Evolutionary conservation across 2,888 invertebrate genomes (phyloP).

Genomic region (Synergus laeviventris): DNA sequence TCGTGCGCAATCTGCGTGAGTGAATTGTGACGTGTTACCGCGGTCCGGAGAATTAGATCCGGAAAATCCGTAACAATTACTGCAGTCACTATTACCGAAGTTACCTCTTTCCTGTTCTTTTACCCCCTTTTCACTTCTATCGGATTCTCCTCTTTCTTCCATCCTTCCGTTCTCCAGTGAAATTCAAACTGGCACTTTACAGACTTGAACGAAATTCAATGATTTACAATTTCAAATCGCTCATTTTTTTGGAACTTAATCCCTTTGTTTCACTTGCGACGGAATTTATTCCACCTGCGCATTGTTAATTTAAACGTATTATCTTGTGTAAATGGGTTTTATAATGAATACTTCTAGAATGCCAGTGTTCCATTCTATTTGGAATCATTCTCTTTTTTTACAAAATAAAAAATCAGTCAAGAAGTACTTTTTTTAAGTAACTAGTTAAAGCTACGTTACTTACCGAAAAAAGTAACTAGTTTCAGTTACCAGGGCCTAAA

Average conservation of each 20-base stretch:
- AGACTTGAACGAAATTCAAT: slow-evolving; percentile 22
- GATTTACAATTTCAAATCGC: slow-evolving; percentile 29
- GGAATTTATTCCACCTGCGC: slow-evolving; percentile 7
- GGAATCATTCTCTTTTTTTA: not conserved
- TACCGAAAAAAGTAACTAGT: too few relatives aligned
- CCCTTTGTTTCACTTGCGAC: slow-evolving; percentile 13
- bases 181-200: slow-evolving; percentile 38
- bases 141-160: slow-evolving; percentile 43
- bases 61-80: slow-evolving; percentile 76
- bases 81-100: slow-evolving; percentile 65
- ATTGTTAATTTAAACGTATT: not conserved
- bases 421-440: too few relatives aligned
- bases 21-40: slow-evolving; percentile 75
- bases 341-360: not conserved
- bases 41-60: slow-evolving; percentile 75
- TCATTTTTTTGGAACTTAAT: slow-evolving; percentile 2
- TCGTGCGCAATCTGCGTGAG: slow-evolving; percentile 75
- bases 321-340: not conserved
- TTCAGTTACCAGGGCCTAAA: too few relatives aligned
- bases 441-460: too few relatives aligned
- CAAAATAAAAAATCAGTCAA: not conserved
- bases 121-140: slow-evolving; percentile 46
- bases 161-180: slow-evolving; percentile 40
- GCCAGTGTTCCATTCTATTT: not conserved
- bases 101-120: slow-evolving; percentile 48